A percentile compares a stretch with the other conserved stretches of the same genome.
phyloP scores from a whole-genome alignment of 2,888 invertebrate species.

The Metacarcinus magister region DNA sequence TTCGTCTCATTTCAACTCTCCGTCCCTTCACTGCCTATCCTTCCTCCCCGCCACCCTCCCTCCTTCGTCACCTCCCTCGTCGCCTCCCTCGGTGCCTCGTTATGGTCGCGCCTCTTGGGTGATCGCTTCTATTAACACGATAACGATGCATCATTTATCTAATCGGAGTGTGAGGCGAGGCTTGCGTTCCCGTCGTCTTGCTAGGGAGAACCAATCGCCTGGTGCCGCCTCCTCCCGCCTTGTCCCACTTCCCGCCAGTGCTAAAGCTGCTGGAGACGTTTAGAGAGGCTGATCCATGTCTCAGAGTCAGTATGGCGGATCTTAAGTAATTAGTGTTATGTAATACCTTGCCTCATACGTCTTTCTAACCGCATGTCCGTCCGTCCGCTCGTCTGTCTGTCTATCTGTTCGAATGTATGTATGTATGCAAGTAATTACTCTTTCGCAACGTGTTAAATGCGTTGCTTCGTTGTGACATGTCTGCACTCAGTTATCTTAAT shows the following conservation, averaged over 20 bases:
- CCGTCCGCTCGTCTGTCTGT: neutral
- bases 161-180: neutral
- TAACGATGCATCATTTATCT: neutral
- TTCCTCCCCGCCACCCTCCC: neutral
- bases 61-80: conserved; percentile 1
- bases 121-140: neutral
- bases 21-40: neutral
- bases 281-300: neutral
- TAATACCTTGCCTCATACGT: conserved; percentile 27
- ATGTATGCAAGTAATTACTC: neutral
- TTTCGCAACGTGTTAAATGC: neutral
- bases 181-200: neutral
- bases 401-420: neutral
- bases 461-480: neutral
- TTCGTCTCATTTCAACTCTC: neutral
- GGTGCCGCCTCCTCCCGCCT: no score
- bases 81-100: neutral
- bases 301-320: neutral
- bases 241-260: no score
- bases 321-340: conserved; percentile 22
- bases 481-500: neutral
- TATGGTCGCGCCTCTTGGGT: neutral
- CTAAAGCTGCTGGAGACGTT: neutral
- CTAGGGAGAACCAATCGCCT: no score
- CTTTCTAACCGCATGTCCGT: conserved; percentile 40